Base-by-base conservation (phyloP, 2,888 invertebrate species). In the Nipponacmea schrenckii region DNA sequence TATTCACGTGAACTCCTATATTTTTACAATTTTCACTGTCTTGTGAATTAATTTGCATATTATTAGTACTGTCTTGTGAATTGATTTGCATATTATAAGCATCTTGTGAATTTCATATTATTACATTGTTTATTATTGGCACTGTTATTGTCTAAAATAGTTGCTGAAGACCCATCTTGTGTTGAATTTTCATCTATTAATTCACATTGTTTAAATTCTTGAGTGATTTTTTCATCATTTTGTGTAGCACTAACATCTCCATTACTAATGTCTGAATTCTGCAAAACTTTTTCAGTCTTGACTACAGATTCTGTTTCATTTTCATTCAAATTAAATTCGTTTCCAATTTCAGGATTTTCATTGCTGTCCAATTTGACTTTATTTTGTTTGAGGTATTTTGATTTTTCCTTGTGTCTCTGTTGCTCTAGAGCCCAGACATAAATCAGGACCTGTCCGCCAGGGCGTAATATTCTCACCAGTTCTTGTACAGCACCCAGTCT, bases 341-440 rank as follows among this genome's bases (percentile, higher is more conserved):
- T 65, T 31, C 10, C 45, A 65, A 44, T 45, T 12, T 39, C 5
- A n/a, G n/a, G 14, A 44, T 65, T 20, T 45, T 26, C 12, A 4
- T 67, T 27, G 24, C 10, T 65, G n/a, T 68, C 39, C 15, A 17
- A 20, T 46, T 64, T n/a, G n/a, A 17, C 7, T 63, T 74, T 74
- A 17, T 62, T 69, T 46, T 92, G 92, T 78, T 92, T 93, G 39
- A 95, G 89, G 84, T 94, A 95, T 70, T 92, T 92, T 0, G 94
- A 93, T 82, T 92, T 92, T 68, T 91, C 77, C 46, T 84, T 83
- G 63, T 85, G 74, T 26, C 76, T 94, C 75, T 95, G 93, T 87
- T 98, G 98, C 89, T 97, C 96, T 81, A 86, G 81, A 0, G 98
- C 96, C 99, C 99, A 99, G 0, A 98, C 98, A 79, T 98, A 97